phyloP scores from a whole-genome alignment of 2,113 vertebrate species.

The Ammodytes marinus region DNA sequence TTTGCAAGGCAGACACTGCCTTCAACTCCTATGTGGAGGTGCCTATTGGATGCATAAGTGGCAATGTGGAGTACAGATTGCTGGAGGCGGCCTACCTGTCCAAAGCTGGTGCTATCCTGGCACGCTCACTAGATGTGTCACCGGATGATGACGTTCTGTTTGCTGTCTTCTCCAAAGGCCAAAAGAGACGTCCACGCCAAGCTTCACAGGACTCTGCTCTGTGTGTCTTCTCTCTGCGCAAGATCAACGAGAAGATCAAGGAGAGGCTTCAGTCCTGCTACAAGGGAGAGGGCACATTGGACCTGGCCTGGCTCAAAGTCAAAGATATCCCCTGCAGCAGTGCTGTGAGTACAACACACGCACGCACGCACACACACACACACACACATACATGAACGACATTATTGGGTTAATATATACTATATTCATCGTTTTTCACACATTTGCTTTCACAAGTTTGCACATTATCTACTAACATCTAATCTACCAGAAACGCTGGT shows the following conservation, averaged over 20 bases:
- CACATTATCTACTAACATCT: slow-evolving; percentile 1
- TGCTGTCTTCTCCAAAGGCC: slow-evolving; percentile 96
- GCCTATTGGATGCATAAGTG: slow-evolving; percentile 94
- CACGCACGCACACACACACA: not conserved
- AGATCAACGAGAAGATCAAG: slow-evolving; percentile 97
- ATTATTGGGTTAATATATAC: not conserved
- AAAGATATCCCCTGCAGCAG: slow-evolving; percentile 98
- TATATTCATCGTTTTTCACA: not conserved
- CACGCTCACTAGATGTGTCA: slow-evolving; percentile 88
- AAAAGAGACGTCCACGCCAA: slow-evolving; percentile 94
- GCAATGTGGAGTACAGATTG: slow-evolving; percentile 94
- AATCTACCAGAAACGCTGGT: slow-evolving; percentile 10
- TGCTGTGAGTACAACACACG: slow-evolving; percentile 89
- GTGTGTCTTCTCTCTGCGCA: slow-evolving; percentile 95
- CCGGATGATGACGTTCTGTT: slow-evolving; percentile 95
- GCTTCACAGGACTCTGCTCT: slow-evolving; percentile 95
- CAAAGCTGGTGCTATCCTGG: slow-evolving; percentile 93
- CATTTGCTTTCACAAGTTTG: slow-evolving; percentile 12
- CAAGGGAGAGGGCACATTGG: slow-evolving; percentile 95
- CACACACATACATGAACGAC: not conserved
- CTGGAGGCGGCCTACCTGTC: slow-evolving; percentile 96
- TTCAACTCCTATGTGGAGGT: slow-evolving; percentile 99
- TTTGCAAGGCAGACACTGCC: slow-evolving; percentile 96
- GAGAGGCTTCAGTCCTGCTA: slow-evolving; percentile 98
- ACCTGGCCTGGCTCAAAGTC: slow-evolving; percentile 99